These are phyloP conservation scores for Larimichthys polyactis DNA, from an alignment of 2,113 vertebrate species.

Conservation along the genomic window DNA sequence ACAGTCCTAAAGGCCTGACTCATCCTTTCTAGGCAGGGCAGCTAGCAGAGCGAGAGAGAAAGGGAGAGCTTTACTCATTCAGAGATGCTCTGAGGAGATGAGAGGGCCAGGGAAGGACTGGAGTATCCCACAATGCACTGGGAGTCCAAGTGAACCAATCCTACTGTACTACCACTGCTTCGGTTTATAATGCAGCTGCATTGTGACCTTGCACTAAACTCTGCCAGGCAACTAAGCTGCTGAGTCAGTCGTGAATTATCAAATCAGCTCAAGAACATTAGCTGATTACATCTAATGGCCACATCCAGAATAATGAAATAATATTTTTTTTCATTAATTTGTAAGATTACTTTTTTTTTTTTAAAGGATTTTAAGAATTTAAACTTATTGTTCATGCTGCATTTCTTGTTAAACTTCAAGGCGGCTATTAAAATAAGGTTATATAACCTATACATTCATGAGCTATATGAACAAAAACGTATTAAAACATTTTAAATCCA, in stretches of 20 bases:
- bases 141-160: not conserved
- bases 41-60: not conserved
- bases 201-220: slow-evolving; percentile 56
- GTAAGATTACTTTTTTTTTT: no score
- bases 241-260: slow-evolving; percentile 51
- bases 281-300: slow-evolving; percentile 3
- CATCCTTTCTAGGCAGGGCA: slow-evolving; percentile 19
- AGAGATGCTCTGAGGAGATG: slow-evolving; percentile 6
- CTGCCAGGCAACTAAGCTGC: slow-evolving; percentile 22
- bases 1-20: slow-evolving; percentile 26
- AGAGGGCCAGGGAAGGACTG: slow-evolving; percentile 9
- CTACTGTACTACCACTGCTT: slow-evolving; percentile 6
- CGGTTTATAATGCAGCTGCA: slow-evolving; percentile 31
- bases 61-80: slow-evolving; percentile 16
- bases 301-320: not conserved
- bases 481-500: not conserved
- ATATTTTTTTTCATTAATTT: not conserved
- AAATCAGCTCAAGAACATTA: slow-evolving; percentile 24
- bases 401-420: not conserved
- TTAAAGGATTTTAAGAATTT: not conserved
- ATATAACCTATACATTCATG: not conserved
- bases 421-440: not conserved
- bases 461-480: no score
- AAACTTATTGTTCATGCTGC: not conserved
- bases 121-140: slow-evolving; percentile 58